phyloP scores from a whole-genome alignment of 2,797 vertebrate genomes.

The Cuculus canorus region DNA sequence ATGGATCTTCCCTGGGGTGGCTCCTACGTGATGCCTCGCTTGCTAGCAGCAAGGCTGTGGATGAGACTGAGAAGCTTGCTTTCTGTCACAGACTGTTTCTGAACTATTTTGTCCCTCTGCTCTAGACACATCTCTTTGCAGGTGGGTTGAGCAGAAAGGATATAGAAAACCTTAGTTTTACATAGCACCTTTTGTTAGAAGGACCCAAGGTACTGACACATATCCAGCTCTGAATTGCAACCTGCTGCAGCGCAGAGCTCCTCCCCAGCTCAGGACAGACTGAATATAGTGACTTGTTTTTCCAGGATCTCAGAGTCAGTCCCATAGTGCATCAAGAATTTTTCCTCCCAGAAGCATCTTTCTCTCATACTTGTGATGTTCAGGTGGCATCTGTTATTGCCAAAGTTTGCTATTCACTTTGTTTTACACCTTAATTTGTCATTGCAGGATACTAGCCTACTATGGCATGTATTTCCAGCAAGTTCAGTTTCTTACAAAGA shows the following conservation, averaged over 20 bases:
- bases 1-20: background rate
- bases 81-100: background rate
- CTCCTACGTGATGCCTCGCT: background rate
- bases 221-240: background rate
- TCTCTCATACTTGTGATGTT: background rate
- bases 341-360: background rate
- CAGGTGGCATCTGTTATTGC: background rate
- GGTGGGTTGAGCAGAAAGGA: background rate
- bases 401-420: background rate
- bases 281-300: background rate
- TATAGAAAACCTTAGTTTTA: background rate
- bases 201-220: background rate
- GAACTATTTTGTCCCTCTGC: background rate
- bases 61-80: background rate
- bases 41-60: background rate
- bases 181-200: background rate
- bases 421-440: background rate
- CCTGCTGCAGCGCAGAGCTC: background rate
- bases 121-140: rapidly evolving
- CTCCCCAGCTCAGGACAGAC: background rate
- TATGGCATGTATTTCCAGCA: background rate
- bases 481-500: background rate
- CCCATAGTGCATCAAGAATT: background rate
- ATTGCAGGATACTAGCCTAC: background rate
- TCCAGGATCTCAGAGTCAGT: background rate